Evolutionary conservation across 2,888 invertebrate genomes (phyloP), one percentile per base, ranked within the genome.

Genomic region (Agrochola circellaris): DNA sequence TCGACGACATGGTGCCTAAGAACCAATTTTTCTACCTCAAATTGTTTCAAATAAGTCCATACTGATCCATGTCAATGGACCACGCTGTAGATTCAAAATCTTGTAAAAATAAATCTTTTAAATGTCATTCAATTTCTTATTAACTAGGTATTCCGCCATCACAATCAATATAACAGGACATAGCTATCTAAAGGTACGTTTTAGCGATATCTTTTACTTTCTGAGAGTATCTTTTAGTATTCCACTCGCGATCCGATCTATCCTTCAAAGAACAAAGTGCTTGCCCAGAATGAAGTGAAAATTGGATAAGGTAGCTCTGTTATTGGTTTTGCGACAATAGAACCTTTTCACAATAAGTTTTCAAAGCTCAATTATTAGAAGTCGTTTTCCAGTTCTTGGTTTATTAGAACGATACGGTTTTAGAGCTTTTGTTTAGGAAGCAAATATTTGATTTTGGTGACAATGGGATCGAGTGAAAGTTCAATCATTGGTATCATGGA

Each of bases 181-280:
- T n/a, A 85, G 30, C 30, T 23, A 62, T 26, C 48, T 58, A 54
- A 60, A 34, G 13, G 34, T 58, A 38, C 17, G 56, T 38, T 68
- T 58, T n/a, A 77, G 30, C 60, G 56, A 85, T 75, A 75, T 85
- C 70, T 75, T 81, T 85, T 70, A 60, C 69, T 77, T 72, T 73
- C 81, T 34, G 26, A 65, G 62, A 81, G 71, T 69, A 74, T 78
- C 74, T 74, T 45, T 93, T 91, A 90, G 90, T 92, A 94, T 94
- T 93, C 93, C 83, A 77, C 71, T 77, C 91, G 86, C 93, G 92
- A 79, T 82, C 78, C 90, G 87, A 90, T 93, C 92, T 92, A 91
- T 93, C 92, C 93, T 91, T 90, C 92, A 93, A 92, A 92, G 93
- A 93, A 94, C 94, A 94, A 94, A 94, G 93, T 94, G 93, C 90